phyloP scores from a whole-genome alignment of 2,888 invertebrate genomes.

The Aethes cnicana region DNA sequence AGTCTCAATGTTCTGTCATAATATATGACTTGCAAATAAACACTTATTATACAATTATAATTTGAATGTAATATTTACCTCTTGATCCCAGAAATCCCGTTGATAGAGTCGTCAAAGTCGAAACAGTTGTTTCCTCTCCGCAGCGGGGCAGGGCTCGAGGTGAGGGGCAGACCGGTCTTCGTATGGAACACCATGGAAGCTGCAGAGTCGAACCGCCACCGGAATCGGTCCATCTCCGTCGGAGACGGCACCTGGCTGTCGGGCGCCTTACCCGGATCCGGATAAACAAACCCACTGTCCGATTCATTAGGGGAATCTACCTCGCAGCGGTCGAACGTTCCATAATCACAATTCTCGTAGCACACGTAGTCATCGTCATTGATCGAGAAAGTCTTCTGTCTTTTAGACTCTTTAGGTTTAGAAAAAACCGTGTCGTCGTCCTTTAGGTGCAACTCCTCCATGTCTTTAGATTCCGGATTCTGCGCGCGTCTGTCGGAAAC shows the following conservation, averaged over 20 bases:
- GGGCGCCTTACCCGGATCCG: slow-evolving; percentile 45
- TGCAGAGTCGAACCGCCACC: slow-evolving; percentile 88
- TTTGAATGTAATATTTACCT: too few species aligned
- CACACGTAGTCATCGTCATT: slow-evolving; percentile 65
- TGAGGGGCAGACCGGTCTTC: slow-evolving; percentile 90
- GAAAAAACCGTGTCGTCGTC: slow-evolving; percentile 70
- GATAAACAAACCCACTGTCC: slow-evolving; percentile 52
- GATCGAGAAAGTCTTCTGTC: slow-evolving; percentile 68
- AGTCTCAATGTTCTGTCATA: too few species aligned
- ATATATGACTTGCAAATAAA: too few species aligned
- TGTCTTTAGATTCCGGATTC: slow-evolving; percentile 53
- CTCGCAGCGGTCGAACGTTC: slow-evolving; percentile 61
- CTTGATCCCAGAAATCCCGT: slow-evolving; percentile 90
- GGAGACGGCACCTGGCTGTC: slow-evolving; percentile 85
- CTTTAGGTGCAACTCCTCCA: slow-evolving; percentile 60
- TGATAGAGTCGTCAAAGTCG: slow-evolving; percentile 91
- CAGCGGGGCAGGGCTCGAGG: slow-evolving; percentile 93
- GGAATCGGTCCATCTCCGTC: slow-evolving; percentile 87
- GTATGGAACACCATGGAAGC: slow-evolving; percentile 92
- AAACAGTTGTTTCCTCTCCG: slow-evolving; percentile 89
- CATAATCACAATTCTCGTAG: slow-evolving; percentile 74
- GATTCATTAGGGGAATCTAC: slow-evolving; percentile 54
- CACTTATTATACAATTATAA: too few species aligned
- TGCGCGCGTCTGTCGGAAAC: slow-evolving; percentile 57
- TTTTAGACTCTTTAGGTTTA: slow-evolving; percentile 54